Base-by-base conservation (phyloP, 2,797 vertebrate genomes). In the Sebastes diaconus region DNA sequence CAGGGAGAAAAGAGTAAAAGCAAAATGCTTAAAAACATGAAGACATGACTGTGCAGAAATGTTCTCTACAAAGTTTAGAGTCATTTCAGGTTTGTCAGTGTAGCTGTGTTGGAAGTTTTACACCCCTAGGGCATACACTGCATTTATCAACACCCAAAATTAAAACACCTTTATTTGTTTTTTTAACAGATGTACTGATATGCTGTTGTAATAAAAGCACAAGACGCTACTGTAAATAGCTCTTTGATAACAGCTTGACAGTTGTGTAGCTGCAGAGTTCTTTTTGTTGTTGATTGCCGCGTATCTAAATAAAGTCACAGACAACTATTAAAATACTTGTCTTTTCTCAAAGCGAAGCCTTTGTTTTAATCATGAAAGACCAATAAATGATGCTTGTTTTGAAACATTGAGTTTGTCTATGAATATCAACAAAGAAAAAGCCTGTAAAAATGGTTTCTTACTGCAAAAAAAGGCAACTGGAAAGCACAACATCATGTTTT, bases 251-350 rank as follows among this genome's bases (percentile, higher is more conserved):
- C 73, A 79, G 79, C 71, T 85, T 91, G 92, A 93, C 92, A 91
- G 88, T 69, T 76, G 80, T 71, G 85, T 69, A 30, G 77, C 80
- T 66, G 63, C 66, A 13, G 22, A 79, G 83, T 57, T 87, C 75
- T 81, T 84, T 89, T 72, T 79, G 67, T 84, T 83, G 83, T 85
- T 81, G 71, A 83, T 69, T 69, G 64, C 71, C 9, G 70, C 76
- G 82, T 71, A 74, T 90, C 92, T 92, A 93, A 93, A 94, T 90
- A 92, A 93, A 93, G 88, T 90, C 82, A 46, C 83, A 77, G 64
- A 83, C 80, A 64, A 84, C 81, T 87, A 79, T 52, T 52, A 52
- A 18, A 52, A 52, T 60, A 88, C 79, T 90, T 81, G 80, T 92
- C 84, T 78, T 65, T 59, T 74, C 80, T 75, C 50, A 77, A 78